Percentiles rank a stretch among this genome's conserved stretches.
Evolutionary conservation across 2,113 vertebrate genomes (phyloP).

Genomic region (Paralichthys olivaceus): DNA sequence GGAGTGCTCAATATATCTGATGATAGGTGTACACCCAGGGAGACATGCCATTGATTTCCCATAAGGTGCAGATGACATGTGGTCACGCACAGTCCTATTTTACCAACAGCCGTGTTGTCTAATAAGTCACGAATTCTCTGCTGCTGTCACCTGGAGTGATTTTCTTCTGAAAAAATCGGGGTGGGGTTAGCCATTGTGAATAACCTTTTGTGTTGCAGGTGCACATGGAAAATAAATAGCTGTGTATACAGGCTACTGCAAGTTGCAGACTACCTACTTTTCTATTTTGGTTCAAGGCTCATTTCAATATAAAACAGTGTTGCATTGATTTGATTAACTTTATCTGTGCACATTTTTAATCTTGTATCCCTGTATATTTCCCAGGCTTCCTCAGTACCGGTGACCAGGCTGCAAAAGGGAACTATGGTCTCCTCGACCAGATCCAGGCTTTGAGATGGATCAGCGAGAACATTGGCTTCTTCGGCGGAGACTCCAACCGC

Average conservation of each 20-base stretch:
- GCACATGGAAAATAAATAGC: background rate
- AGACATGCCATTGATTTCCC: constrained; percentile 76
- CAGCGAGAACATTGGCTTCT: constrained; percentile 98
- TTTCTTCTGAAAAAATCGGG: constrained; percentile 16
- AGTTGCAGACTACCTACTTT: background rate
- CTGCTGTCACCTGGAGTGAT: constrained; percentile 41
- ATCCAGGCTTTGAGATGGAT: constrained; percentile 99
- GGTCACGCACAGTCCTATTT: constrained; percentile 68
- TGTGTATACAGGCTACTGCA: background rate
- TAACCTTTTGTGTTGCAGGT: constrained; percentile 23
- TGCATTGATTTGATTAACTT: background rate
- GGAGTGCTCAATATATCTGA: constrained; percentile 63
- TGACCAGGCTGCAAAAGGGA: constrained; percentile 98
- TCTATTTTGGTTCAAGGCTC: background rate
- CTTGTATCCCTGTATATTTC: constrained; percentile 33
- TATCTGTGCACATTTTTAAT: background rate
- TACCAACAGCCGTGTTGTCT: constrained; percentile 62
- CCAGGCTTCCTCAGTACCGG: constrained; percentile 98
- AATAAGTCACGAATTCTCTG: constrained; percentile 64
- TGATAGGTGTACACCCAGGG: constrained; percentile 69
- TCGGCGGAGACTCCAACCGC: constrained; percentile 95
- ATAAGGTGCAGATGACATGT: constrained; percentile 74
- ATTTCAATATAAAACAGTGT: too few relatives aligned
- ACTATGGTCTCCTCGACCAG: constrained; percentile 98
- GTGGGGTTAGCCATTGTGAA: constrained; percentile 11